Conservation (phyloP, 2,797 vertebrate genomes). For the Phaenicophaeus curvirostris region DNA sequence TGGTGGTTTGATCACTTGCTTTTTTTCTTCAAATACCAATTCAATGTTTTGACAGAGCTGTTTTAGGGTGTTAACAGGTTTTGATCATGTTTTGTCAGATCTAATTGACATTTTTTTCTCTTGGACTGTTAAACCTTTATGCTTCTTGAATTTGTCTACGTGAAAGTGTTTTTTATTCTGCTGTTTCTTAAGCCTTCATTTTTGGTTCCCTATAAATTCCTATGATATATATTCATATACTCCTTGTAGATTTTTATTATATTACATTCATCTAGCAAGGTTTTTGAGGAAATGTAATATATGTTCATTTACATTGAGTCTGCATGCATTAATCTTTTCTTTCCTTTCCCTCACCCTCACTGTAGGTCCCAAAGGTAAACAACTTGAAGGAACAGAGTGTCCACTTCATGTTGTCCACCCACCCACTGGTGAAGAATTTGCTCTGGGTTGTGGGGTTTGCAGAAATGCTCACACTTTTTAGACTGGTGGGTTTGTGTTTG, state of each 20-base stretch:
- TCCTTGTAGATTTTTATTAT: no score
- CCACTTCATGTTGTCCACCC: constrained; percentile 98
- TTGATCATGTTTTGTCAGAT: background rate
- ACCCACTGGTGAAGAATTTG: constrained; percentile 97
- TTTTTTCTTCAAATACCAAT: background rate
- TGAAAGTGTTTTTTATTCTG: background rate
- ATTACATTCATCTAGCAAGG: background rate
- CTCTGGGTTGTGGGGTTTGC: constrained; percentile 97
- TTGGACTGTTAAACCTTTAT: background rate
- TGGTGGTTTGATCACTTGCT: background rate
- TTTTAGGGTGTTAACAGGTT: background rate
- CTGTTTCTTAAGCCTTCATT: background rate
- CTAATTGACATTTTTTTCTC: background rate
- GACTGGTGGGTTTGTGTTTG: constrained; percentile 53
- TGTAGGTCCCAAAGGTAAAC: constrained; percentile 98
- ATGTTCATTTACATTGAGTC: background rate
- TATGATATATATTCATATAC: no score
- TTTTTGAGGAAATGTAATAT: background rate
- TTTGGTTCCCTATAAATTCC: background rate
- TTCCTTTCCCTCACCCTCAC: background rate
- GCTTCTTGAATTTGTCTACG: background rate
- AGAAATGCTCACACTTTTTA: constrained; percentile 99
- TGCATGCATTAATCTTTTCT: background rate
- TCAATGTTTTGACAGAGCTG: background rate
- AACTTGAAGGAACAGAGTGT: constrained; percentile 97